phyloP scores from a whole-genome alignment of 1,140 invertebrate species.

The Drosophila sechellia region DNA sequence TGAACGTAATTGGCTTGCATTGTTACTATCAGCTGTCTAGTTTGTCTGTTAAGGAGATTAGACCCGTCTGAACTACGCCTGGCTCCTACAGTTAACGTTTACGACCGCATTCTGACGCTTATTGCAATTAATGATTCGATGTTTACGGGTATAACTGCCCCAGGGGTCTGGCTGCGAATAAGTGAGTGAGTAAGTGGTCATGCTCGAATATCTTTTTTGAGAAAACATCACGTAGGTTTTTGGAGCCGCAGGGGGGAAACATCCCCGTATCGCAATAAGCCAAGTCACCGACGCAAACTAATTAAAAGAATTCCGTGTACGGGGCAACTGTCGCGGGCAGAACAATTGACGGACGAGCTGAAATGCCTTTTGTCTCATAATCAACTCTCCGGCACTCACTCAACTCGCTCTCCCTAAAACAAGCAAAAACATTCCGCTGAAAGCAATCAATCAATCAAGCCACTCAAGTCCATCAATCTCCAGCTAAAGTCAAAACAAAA shows the following conservation, averaged over 20 bases:
- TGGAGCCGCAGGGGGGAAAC: constrained; percentile 3
- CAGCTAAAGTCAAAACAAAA: constrained; percentile 52
- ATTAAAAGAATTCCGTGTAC: constrained; percentile 49
- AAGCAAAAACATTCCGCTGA: constrained; percentile 38
- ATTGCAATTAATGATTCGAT: constrained; percentile 30
- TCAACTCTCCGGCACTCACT: constrained; percentile 37
- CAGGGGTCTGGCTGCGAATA: background rate
- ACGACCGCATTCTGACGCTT: constrained; percentile 38
- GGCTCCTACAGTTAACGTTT: constrained; percentile 24
- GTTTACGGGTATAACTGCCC: constrained; percentile 12
- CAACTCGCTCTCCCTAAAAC: constrained; percentile 6
- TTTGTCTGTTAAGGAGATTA: constrained; percentile 28
- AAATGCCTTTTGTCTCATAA: constrained; percentile 53
- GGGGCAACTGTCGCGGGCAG: constrained; percentile 19
- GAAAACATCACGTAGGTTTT: constrained; percentile 35
- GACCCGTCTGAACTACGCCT: constrained; percentile 13
- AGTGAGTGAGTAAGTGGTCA: constrained; percentile 24
- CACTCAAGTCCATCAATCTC: constrained; percentile 53
- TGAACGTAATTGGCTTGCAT: constrained; percentile 32
- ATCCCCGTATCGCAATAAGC: constrained; percentile 13
- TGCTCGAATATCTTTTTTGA: constrained; percentile 9
- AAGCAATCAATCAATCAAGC: constrained; percentile 51
- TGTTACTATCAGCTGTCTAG: constrained; percentile 28
- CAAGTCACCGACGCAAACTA: constrained; percentile 38
- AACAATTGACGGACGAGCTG: constrained; percentile 7